Conservation (phyloP, 2,113 vertebrate genomes). For the Caracal caracal region DNA sequence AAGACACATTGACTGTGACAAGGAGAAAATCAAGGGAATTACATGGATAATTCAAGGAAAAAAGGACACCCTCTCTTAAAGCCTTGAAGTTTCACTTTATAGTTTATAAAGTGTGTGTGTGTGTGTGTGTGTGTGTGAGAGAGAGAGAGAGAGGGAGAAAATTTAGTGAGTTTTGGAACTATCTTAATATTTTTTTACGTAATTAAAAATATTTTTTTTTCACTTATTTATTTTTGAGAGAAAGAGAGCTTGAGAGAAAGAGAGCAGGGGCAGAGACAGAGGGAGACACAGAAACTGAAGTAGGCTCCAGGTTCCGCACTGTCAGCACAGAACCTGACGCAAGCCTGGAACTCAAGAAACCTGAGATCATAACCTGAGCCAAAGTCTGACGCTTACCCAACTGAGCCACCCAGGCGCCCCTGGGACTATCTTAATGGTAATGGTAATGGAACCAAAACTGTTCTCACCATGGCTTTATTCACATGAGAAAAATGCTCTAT, state of each 20-base stretch:
- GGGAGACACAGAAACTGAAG: too few species aligned
- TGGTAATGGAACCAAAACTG: not conserved
- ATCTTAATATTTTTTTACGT: not conserved
- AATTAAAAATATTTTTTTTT: too few species aligned
- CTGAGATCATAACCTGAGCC: too few species aligned
- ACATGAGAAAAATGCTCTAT: constrained; percentile 17
- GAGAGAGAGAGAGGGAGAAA: not conserved
- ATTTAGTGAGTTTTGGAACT: not conserved
- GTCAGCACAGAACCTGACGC: too few species aligned
- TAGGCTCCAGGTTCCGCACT: too few species aligned
- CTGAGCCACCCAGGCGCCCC: too few species aligned
- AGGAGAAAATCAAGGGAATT: constrained; percentile 41
- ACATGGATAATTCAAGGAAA: constrained; percentile 18
- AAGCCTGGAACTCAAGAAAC: too few species aligned
- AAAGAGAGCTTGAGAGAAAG: too few species aligned
- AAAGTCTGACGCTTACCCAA: too few species aligned
- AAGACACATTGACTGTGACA: constrained; percentile 21
- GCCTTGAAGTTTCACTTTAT: not conserved
- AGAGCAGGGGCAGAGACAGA: too few species aligned
- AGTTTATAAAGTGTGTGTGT: not conserved
- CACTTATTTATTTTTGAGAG: too few species aligned
- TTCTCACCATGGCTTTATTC: not conserved
- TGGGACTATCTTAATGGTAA: not conserved
- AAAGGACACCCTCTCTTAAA: not conserved
- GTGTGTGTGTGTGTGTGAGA: not conserved